Evolutionary conservation across 2,113 vertebrate species (phyloP).

Genomic region (Muntiacus reevesi): DNA sequence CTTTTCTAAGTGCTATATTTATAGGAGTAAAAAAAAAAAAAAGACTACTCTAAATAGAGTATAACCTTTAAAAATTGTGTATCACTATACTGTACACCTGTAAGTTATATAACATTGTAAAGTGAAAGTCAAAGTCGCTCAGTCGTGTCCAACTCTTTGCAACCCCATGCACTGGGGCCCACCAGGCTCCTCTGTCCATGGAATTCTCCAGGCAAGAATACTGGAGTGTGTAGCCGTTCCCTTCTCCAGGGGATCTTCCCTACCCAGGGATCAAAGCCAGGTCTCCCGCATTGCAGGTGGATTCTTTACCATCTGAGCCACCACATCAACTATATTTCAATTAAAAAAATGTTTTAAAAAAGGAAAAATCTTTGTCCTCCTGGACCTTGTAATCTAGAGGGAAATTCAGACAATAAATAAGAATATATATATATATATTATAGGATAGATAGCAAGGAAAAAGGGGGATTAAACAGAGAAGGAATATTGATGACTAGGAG

Average conservation of each 20-base stretch:
- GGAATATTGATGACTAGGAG: background rate
- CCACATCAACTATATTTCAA: background rate
- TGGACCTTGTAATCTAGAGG: background rate
- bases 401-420: background rate
- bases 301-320: background rate
- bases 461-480: background rate
- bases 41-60: background rate
- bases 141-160: background rate
- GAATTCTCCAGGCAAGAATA: background rate
- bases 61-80: background rate
- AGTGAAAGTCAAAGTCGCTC: background rate
- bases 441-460: background rate
- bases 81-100: background rate
- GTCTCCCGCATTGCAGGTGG: background rate
- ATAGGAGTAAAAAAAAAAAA: background rate
- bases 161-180: background rate
- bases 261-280: background rate
- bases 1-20: background rate
- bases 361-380: background rate
- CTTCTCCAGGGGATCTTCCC: background rate
- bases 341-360: background rate
- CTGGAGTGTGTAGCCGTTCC: background rate
- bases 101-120: background rate
- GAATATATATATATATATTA: background rate
- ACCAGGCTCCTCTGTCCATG: background rate